Evolutionary conservation across 2,888 invertebrate genomes (phyloP), one percentile per base, ranked within the genome.

Genomic region (Caenorhabditis parvicauda): DNA sequence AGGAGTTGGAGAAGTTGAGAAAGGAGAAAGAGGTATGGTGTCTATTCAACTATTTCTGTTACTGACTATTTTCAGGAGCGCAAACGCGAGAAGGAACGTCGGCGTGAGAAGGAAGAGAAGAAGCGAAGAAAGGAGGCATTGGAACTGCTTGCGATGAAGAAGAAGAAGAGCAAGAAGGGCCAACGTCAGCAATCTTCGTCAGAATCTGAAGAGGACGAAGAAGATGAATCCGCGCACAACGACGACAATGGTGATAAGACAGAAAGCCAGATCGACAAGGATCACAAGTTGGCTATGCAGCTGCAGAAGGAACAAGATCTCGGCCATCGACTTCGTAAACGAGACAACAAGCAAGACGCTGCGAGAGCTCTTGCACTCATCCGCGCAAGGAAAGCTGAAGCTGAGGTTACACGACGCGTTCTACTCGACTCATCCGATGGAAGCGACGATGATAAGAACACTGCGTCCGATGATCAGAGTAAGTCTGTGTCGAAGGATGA

Each of bases 361-460:
- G n/a, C n/a, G n/a, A n/a, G n/a, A n/a, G n/a, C n/a, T n/a, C n/a
- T n/a, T n/a, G n/a, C n/a, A n/a, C n/a, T n/a, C n/a, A n/a, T n/a
- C n/a, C n/a, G n/a, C n/a, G n/a, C n/a, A n/a, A n/a, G n/a, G n/a
- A n/a, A n/a, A n/a, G n/a, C n/a, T n/a, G n/a, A n/a, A n/a, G n/a
- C n/a, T n/a, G n/a, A n/a, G n/a, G n/a, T n/a, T n/a, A n/a, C n/a
- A n/a, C 39, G 60, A 21, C 53, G 62, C 14, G 58, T 62, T 12
- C 52, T 54, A 0, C 51, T 62, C 37, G 58, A 58, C 27, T 62
- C 62, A 2, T 62, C 62, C 0, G 59, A 46, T 9, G 41, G 32
- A 6, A 27, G 17, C 7, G 45, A 49, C 4, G 48, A 35, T 3
- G 48, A 44, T n/a, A n/a, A n/a, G n/a, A n/a, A n/a, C n/a, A n/a